Evolutionary conservation across 2,113 vertebrate species (phyloP).

Genomic region (Phocoena phocoena): DNA sequence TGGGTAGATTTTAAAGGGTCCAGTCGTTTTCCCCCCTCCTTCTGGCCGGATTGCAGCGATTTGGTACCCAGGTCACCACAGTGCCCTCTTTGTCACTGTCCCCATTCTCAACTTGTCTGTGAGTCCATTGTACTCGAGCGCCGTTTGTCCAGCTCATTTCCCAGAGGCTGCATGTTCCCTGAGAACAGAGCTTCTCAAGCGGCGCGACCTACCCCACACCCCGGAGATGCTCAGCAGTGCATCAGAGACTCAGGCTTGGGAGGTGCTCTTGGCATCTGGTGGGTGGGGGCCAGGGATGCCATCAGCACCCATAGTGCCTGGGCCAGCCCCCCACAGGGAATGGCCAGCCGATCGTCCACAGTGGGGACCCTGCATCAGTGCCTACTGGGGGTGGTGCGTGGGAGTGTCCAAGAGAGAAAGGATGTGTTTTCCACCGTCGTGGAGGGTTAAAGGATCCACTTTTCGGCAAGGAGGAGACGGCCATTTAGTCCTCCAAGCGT

Average conservation of each 20-base stretch:
- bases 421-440: not conserved
- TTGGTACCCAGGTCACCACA: not conserved
- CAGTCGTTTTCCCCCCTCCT: not conserved
- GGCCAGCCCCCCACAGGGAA: not conserved
- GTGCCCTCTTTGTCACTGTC: not conserved
- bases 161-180: not conserved
- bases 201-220: not conserved
- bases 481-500: not conserved
- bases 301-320: not conserved
- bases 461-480: not conserved
- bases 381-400: not conserved
- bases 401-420: not conserved
- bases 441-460: not conserved
- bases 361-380: not conserved
- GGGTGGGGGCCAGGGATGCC: not conserved
- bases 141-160: not conserved
- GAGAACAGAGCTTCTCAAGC: fast-evolving
- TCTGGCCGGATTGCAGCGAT: not conserved
- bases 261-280: not conserved
- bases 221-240: not conserved
- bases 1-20: not conserved
- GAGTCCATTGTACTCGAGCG: not conserved
- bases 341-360: fast-evolving
- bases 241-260: not conserved
- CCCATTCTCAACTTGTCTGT: not conserved